Conservation (phyloP, 2,113 vertebrate species). For the Gorsachius goisagi region DNA sequence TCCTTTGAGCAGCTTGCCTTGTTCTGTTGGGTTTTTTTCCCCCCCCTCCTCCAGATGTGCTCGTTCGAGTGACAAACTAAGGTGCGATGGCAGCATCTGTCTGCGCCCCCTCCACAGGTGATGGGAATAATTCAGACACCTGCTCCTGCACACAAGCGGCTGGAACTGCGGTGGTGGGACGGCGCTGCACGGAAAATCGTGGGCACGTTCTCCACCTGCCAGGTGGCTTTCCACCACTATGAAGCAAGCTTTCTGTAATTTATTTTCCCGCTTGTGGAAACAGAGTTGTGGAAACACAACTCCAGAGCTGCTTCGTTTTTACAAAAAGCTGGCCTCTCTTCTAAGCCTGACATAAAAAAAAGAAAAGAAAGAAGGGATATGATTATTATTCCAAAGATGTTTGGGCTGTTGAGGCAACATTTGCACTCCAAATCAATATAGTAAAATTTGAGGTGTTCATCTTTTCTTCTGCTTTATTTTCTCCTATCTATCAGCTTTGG, state of each 20-base stretch:
- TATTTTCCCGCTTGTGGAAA: neutral
- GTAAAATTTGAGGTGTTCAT: neutral
- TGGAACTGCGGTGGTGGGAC: neutral
- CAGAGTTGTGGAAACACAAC: neutral
- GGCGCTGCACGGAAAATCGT: accelerated
- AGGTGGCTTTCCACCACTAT: neutral
- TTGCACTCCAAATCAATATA: neutral
- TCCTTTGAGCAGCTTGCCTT: neutral
- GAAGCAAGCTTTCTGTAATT: neutral
- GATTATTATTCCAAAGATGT: neutral
- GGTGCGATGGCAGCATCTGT: neutral
- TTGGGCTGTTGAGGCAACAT: neutral
- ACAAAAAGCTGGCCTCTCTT: neutral
- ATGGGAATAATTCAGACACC: neutral
- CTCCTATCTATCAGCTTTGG: neutral
- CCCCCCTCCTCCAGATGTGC: neutral
- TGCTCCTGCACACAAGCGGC: neutral
- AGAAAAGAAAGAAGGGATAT: neutral
- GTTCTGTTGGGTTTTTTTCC: neutral
- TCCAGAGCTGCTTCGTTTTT: neutral
- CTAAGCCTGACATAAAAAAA: neutral
- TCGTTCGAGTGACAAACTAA: neutral
- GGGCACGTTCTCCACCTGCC: neutral
- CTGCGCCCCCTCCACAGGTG: neutral
- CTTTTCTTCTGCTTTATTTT: neutral